phyloP scores from a whole-genome alignment of 2,797 vertebrate species.

The Melanotaenia parkinsoni region DNA sequence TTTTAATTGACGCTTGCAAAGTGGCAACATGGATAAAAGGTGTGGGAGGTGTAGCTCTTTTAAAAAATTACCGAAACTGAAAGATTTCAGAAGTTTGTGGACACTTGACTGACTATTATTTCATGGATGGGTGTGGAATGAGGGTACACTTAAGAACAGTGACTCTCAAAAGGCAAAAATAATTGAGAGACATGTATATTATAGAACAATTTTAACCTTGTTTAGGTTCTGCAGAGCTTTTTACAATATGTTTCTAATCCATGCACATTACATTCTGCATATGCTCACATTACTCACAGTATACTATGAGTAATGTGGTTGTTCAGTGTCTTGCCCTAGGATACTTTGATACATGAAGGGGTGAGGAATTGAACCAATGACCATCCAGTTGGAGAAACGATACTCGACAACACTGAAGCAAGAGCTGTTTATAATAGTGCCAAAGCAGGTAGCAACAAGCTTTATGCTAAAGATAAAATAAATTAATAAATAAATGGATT shows the following conservation, averaged over 20 bases:
- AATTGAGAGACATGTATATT: not conserved
- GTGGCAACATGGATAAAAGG: not conserved
- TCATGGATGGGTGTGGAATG: not conserved
- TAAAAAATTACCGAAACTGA: not conserved
- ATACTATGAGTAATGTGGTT: not conserved
- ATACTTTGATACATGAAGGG: not conserved
- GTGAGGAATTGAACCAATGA: not conserved
- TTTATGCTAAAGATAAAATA: not conserved
- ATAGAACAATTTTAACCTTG: not conserved
- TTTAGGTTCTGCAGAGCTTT: too few relatives aligned
- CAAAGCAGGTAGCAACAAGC: conserved; percentile 10
- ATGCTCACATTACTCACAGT: not conserved
- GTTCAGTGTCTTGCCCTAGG: not conserved
- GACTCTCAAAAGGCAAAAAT: not conserved
- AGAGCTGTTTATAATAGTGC: conserved; percentile 17
- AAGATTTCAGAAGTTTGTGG: not conserved
- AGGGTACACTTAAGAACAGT: not conserved
- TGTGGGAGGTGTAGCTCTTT: not conserved
- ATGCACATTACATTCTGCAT: not conserved
- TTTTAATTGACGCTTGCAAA: not conserved
- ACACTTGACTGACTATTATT: not conserved
- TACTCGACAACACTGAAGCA: not conserved
- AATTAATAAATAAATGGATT: not conserved
- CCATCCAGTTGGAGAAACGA: not conserved
- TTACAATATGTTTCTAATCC: not conserved